A percentile compares a stretch with the other conserved stretches of the same genome.
These are phyloP conservation scores for Oreochromis aureus DNA, from an alignment of 2,113 vertebrate genomes.

Conservation along the genomic window DNA sequence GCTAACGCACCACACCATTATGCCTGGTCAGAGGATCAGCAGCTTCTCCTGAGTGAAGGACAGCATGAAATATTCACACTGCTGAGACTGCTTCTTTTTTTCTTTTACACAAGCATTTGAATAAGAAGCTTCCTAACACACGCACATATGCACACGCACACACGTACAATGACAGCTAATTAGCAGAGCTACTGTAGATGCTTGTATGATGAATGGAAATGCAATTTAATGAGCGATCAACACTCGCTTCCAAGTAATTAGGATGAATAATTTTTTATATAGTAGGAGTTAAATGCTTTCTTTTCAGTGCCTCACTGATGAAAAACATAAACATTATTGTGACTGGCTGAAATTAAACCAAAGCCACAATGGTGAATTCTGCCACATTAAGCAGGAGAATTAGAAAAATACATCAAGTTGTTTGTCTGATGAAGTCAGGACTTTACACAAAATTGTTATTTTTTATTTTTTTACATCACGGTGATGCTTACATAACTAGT, in stretches of 20 bases:
- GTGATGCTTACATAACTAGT: background rate
- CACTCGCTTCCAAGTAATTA: background rate
- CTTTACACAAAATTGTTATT: background rate
- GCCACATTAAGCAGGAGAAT: background rate
- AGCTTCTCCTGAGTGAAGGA: conserved; percentile 35
- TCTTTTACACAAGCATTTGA: background rate
- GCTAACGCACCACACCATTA: background rate
- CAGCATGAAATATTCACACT: conserved; percentile 59
- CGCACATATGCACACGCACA: background rate
- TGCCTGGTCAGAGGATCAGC: conserved; percentile 19
- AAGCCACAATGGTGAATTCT: background rate
- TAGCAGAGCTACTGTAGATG: background rate
- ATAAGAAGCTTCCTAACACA: background rate
- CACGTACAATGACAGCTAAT: background rate
- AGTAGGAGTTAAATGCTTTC: background rate
- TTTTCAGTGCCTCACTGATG: background rate
- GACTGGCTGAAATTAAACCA: background rate
- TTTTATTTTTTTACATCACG: background rate
- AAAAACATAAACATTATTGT: background rate
- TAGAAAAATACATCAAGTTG: background rate
- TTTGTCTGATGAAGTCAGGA: background rate
- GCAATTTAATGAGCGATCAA: conserved; percentile 4
- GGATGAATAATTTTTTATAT: background rate
- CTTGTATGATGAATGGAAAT: conserved; percentile 7
- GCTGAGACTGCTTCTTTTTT: conserved; percentile 18